Conservation (phyloP, 2,113 vertebrate genomes). For the Sigmodon hispidus region DNA sequence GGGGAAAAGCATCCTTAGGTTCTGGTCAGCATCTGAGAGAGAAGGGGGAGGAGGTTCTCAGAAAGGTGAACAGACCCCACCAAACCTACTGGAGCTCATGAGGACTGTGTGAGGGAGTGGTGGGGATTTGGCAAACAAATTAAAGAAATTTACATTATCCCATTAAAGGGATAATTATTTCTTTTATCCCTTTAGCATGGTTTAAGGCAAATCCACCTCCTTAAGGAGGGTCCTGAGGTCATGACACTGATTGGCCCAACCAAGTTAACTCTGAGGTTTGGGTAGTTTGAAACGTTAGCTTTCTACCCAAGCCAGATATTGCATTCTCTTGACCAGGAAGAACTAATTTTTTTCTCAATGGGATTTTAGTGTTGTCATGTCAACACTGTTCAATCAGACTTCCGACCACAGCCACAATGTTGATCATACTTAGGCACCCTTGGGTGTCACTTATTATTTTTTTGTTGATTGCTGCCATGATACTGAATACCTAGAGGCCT, state of each 20-base stretch:
- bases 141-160: not conserved
- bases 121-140: not conserved
- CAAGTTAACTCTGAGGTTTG: not conserved
- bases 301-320: not conserved
- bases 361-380: not conserved
- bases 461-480: not conserved
- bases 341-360: not conserved
- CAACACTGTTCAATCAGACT: not conserved
- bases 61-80: not conserved
- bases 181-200: not conserved
- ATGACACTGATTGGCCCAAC: not conserved
- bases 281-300: not conserved
- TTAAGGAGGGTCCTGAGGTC: not conserved
- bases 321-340: not conserved
- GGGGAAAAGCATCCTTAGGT: not conserved
- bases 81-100: not conserved
- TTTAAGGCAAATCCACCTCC: not conserved
- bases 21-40: not conserved
- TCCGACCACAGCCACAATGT: not conserved
- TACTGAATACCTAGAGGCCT: not conserved
- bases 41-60: not conserved
- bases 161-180: not conserved
- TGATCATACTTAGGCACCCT: not conserved
- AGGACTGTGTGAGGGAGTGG: not conserved
- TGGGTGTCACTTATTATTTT: accelerated